A percentile compares a stretch with the other conserved stretches of the same genome.
phyloP scores from a whole-genome alignment of 2,113 vertebrate genomes.

The Bungarus multicinctus region DNA sequence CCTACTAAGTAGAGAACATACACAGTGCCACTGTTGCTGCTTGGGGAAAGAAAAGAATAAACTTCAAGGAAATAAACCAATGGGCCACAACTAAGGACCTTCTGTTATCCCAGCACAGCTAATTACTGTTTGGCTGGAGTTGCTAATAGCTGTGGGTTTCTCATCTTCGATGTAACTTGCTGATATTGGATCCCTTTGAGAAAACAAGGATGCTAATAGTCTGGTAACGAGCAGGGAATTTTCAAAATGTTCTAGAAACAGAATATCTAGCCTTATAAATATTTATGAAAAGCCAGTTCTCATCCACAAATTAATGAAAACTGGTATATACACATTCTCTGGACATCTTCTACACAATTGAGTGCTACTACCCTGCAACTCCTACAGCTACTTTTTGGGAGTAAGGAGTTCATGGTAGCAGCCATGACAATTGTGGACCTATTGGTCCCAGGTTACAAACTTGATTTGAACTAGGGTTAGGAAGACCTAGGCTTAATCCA shows the following conservation, averaged over 20 bases:
- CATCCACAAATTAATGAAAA: background rate
- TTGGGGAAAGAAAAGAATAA: background rate
- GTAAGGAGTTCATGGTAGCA: background rate
- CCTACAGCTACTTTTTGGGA: background rate
- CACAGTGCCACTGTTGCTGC: background rate
- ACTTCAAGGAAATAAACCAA: background rate
- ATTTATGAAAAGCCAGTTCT: background rate
- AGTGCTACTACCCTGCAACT: background rate
- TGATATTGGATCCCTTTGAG: background rate
- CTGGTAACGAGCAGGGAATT: background rate
- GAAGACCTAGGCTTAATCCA: background rate
- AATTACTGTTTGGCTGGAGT: background rate
- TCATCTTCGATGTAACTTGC: background rate
- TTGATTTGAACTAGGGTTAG: background rate
- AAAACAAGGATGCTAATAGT: background rate
- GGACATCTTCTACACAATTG: background rate
- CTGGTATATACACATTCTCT: background rate
- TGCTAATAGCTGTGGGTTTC: background rate
- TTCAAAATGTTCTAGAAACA: no score
- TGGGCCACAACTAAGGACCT: background rate
- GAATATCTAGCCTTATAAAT: background rate
- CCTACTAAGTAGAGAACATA: background rate
- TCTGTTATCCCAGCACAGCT: background rate
- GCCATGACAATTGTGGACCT: background rate
- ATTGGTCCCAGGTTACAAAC: background rate